Evolutionary conservation across 2,888 invertebrate species (phyloP).

Genomic region (Aromia moschata): DNA sequence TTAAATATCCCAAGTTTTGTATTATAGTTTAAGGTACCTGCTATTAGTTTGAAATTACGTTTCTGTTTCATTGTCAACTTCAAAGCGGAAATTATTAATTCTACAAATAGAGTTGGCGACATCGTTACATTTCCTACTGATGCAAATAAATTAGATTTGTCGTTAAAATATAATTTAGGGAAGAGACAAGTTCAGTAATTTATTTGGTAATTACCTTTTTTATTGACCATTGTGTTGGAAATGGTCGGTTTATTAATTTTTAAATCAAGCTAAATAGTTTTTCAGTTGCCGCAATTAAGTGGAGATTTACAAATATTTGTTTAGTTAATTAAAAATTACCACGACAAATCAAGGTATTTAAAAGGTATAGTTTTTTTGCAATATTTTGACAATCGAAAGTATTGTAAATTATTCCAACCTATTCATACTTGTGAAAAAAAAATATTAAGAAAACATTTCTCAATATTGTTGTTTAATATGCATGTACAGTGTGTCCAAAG

Average conservation of each 20-base stretch:
- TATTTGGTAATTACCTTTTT: constrained; percentile 5
- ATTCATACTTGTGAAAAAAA: too few relatives aligned
- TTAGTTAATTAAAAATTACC: neutral
- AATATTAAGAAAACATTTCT: too few relatives aligned
- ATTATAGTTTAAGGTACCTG: too few relatives aligned
- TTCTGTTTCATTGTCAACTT: neutral
- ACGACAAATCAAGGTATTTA: neutral
- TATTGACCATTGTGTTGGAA: neutral
- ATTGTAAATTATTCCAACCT: too few relatives aligned
- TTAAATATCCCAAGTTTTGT: too few relatives aligned
- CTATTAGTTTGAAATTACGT: too few relatives aligned
- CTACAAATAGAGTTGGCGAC: neutral
- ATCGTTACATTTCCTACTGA: neutral
- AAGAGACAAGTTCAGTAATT: constrained; percentile 2
- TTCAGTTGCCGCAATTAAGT: too few relatives aligned
- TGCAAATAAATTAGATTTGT: neutral
- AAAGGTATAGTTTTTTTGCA: neutral
- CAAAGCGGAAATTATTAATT: neutral
- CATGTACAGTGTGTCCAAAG: too few relatives aligned
- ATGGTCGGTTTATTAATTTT: neutral
- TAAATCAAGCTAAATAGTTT: neutral
- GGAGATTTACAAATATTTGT: neutral
- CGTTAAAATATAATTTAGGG: constrained; percentile 8
- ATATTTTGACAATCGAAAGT: neutral
- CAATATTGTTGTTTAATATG: too few relatives aligned